These are phyloP conservation scores for Hippopotamus amphibius DNA, from an alignment of 2,113 vertebrate species.

Conservation along the genomic window DNA sequence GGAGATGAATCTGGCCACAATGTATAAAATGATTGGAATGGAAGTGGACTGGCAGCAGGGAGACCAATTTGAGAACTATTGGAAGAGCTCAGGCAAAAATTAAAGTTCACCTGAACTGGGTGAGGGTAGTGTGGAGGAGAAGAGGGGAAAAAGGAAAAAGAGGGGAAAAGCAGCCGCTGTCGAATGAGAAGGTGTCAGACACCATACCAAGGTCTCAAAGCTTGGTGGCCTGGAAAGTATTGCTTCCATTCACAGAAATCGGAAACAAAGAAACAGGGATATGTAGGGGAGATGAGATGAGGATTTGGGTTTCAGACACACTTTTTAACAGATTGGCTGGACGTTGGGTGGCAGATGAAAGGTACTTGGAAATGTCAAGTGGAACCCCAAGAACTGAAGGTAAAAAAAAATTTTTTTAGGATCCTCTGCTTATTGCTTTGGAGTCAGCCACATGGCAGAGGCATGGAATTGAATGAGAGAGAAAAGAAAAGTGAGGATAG, in stretches of 20 bases:
- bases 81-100: not conserved
- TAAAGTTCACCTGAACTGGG: not conserved
- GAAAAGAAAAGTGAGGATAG: not conserved
- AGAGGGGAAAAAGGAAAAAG: not conserved
- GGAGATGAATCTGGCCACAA: not conserved
- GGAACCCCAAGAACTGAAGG: not conserved
- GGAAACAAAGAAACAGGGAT: not conserved
- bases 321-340: not conserved
- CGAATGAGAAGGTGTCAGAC: not conserved
- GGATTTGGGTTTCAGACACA: not conserved
- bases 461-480: not conserved
- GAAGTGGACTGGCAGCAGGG: not conserved
- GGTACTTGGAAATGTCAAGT: not conserved
- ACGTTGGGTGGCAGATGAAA: not conserved
- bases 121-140: not conserved
- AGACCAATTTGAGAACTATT: not conserved
- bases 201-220: fast-evolving
- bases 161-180: not conserved
- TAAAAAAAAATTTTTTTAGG: not conserved
- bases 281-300: not conserved
- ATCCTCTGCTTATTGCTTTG: not conserved
- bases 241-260: not conserved
- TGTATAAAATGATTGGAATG: not conserved
- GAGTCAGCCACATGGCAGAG: not conserved
- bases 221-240: not conserved